Base-by-base conservation (phyloP, 2,888 invertebrate genomes). In the Galerucella calmariensis region DNA sequence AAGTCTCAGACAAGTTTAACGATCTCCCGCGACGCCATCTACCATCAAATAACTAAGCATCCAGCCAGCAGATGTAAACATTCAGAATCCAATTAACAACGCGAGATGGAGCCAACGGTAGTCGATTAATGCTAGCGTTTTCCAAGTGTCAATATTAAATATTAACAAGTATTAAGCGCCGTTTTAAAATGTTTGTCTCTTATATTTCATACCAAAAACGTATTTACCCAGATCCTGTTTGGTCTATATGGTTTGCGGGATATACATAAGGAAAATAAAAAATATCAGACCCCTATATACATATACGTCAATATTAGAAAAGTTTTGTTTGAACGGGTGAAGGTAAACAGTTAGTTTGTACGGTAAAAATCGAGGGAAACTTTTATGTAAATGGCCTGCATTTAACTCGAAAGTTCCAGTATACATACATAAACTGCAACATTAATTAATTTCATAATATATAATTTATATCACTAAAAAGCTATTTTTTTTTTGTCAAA, bases 381-480 rank as follows among this genome's bases (percentile, higher is more conserved):
- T 67, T 72, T 68, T 71, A 75, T 68, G 63, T 75, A 78, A 79
- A 82, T 78, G 78, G 77, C 80, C 81, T 80, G 82, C 80, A 81
- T 81, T 78, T 75, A 80, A 81, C 77, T 80, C 69, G 76, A 79
- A 81, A 80, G 77, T 80, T 80, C 79, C 80, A 79, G 79, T 79
- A 82, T 80, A 80, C 76, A 81, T 80, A 79, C 78, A 72, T 76
- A 78, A 81, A 81, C 78, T 82, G 83, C 82, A 84, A 83, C 83
- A 83, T 83, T 83, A 82, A 82, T 82, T 78, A 81, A 82, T 81
- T 79, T 80, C 79, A 79, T 82, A 78, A 76, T 80, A 80, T 81
- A 82, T 81, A 80, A 80, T 82, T 81, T 79, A 80, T 82, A 83
- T 84, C 81, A 83, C 83, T 83, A 83, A 83, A 83, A 84, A 84